Conservation (phyloP, 1,140 invertebrate genomes). For the Drosophila kikkawai region DNA sequence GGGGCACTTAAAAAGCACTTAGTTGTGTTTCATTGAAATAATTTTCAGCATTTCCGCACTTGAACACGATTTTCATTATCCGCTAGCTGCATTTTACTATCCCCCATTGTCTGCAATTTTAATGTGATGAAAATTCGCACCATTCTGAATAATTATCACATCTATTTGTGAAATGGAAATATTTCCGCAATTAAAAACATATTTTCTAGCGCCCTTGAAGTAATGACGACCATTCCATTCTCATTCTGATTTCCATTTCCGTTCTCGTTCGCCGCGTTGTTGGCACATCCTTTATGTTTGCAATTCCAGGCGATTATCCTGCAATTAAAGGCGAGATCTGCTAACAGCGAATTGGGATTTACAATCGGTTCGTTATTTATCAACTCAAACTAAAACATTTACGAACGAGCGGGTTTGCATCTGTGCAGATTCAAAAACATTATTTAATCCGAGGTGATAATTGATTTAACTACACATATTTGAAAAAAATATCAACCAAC, state of each 20-base stretch:
- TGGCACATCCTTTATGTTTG: constrained; percentile 46
- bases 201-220: constrained; percentile 72
- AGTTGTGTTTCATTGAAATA: constrained; percentile 74
- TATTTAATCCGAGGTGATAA: neutral
- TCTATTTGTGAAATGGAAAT: constrained; percentile 70
- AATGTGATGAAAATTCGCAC: constrained; percentile 78
- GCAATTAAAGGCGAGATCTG: constrained; percentile 52
- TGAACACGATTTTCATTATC: constrained; percentile 66
- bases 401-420: too few relatives aligned
- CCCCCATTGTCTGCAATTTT: constrained; percentile 74
- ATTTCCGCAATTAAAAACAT: constrained; percentile 79
- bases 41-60: constrained; percentile 79
- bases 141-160: constrained; percentile 76
- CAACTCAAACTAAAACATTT: neutral
- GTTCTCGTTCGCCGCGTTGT: neutral
- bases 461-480: constrained; percentile 15
- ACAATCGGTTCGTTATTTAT: neutral
- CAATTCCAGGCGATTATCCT: constrained; percentile 46
- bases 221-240: constrained; percentile 48
- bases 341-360: neutral
- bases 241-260: constrained; percentile 11
- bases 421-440: neutral
- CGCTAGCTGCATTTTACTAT: constrained; percentile 67
- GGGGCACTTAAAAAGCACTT: constrained; percentile 72
- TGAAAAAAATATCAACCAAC: constrained; percentile 7